A percentile compares a stretch with the other conserved stretches of the same genome.
phyloP scores from a whole-genome alignment of 2,888 invertebrate genomes.

The Epistrophe grossulariae region DNA sequence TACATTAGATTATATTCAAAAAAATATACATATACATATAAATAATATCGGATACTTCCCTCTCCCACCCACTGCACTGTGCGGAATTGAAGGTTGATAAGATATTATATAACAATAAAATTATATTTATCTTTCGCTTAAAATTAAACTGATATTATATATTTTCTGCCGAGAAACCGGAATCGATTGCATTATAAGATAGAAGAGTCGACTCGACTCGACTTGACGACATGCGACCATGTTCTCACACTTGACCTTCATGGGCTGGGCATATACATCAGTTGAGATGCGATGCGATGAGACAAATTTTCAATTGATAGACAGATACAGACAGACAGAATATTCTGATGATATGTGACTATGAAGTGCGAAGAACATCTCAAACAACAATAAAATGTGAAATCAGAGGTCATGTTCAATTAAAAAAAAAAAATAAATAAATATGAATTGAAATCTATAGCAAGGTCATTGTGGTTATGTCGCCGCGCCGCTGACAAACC shows the following conservation, averaged over 20 bases:
- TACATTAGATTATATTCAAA: not conserved
- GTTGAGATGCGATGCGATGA: conserved; percentile 45
- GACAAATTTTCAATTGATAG: conserved; percentile 49
- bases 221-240: conserved; percentile 10
- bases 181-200: conserved; percentile 46
- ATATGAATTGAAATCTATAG: conserved; percentile 69
- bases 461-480: conserved; percentile 70
- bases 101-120: conserved; percentile 20
- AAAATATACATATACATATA: not conserved
- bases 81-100: not conserved
- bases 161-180: conserved; percentile 50
- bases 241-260: conserved; percentile 64
- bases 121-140: not conserved
- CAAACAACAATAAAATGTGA: conserved; percentile 47
- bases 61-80: not conserved
- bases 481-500: conserved; percentile 6
- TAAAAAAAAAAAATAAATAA: conserved; percentile 24
- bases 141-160: conserved; percentile 16
- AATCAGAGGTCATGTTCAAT: conserved; percentile 73
- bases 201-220: conserved; percentile 6
- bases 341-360: conserved; percentile 26
- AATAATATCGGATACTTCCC: not conserved
- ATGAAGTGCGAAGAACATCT: conserved; percentile 64
- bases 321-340: conserved; percentile 14
- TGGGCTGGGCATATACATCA: conserved; percentile 7